These are phyloP conservation scores for Dicyrtoma fusca DNA, from an alignment of 2,888 invertebrate species.

Conservation along the genomic window DNA sequence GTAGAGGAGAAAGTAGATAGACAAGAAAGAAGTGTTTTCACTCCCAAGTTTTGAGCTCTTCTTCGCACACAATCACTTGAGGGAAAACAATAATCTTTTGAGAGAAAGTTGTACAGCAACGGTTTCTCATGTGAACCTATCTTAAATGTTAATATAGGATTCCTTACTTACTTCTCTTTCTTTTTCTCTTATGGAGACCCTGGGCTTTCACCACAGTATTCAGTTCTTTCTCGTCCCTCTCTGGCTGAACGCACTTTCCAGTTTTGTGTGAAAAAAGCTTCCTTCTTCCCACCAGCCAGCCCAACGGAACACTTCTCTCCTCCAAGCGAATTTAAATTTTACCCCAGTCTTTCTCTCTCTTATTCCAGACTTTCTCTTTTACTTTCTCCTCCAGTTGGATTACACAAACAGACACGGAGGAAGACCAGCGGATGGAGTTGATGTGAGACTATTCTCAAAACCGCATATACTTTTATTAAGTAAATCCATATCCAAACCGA, in stretches of 20 bases:
- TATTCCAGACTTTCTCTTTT: not conserved
- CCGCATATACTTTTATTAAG: slow-evolving; percentile 1
- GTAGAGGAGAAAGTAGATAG: too few species aligned
- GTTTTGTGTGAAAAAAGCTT: not conserved
- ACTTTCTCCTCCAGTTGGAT: not conserved
- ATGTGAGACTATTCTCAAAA: not conserved
- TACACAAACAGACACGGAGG: not conserved
- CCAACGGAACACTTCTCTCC: not conserved
- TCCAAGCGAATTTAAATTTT: not conserved
- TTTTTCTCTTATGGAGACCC: not conserved
- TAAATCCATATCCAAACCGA: not conserved
- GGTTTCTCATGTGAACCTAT: too few species aligned
- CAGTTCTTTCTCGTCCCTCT: not conserved
- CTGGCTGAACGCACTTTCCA: not conserved
- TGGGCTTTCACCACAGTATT: not conserved
- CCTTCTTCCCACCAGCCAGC: not conserved
- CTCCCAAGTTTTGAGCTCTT: not conserved
- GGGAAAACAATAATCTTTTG: slow-evolving; percentile 7
- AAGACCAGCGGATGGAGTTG: not conserved
- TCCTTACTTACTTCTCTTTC: slow-evolving; percentile 1
- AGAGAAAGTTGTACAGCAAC: not conserved
- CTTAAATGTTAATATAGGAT: not conserved
- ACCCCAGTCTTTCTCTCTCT: not conserved
- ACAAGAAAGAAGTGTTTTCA: too few species aligned
- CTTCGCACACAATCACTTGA: not conserved